Percentiles rank a stretch among this genome's conserved stretches.
phyloP scores from a whole-genome alignment of 1,140 invertebrate species.

The Atopsyche davidsoni region DNA sequence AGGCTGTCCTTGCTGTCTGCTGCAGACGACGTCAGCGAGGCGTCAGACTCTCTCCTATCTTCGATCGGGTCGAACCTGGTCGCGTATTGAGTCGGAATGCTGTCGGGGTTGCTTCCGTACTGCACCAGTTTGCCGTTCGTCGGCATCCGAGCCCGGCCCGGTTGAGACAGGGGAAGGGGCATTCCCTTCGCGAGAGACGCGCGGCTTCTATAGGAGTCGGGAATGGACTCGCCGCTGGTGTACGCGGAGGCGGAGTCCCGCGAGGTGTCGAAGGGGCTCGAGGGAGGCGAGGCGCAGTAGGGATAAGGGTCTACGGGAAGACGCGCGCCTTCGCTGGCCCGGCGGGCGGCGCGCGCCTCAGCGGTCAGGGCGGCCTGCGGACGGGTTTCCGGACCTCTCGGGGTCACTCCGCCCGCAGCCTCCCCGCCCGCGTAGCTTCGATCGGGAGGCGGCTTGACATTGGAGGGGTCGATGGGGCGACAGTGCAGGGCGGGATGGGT shows the following conservation, averaged over 20 bases:
- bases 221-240: constrained; percentile 21
- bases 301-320: constrained; percentile 10
- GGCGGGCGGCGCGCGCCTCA: constrained; percentile 38
- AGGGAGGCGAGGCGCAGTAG: constrained; percentile 26
- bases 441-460: constrained; percentile 13
- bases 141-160: constrained; percentile 10
- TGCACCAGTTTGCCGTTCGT: constrained; percentile 19
- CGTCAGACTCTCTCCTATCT: constrained; percentile 52
- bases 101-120: constrained; percentile 20
- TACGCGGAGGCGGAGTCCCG: constrained; percentile 24
- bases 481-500: constrained; percentile 35
- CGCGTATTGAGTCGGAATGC: constrained; percentile 22
- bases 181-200: constrained; percentile 16
- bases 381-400: constrained; percentile 35
- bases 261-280: constrained; percentile 26
- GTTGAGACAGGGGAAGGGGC: constrained; percentile 9
- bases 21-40: constrained; percentile 50
- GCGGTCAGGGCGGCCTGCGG: constrained; percentile 46
- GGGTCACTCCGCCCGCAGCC: background rate
- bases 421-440: background rate
- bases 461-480: constrained; percentile 24
- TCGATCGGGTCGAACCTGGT: constrained; percentile 32
- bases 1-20: constrained; percentile 59
- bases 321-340: constrained; percentile 49
- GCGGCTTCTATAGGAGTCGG: constrained; percentile 24